phyloP scores from a whole-genome alignment of 2,888 invertebrate genomes.

The Drosophila robusta region DNA sequence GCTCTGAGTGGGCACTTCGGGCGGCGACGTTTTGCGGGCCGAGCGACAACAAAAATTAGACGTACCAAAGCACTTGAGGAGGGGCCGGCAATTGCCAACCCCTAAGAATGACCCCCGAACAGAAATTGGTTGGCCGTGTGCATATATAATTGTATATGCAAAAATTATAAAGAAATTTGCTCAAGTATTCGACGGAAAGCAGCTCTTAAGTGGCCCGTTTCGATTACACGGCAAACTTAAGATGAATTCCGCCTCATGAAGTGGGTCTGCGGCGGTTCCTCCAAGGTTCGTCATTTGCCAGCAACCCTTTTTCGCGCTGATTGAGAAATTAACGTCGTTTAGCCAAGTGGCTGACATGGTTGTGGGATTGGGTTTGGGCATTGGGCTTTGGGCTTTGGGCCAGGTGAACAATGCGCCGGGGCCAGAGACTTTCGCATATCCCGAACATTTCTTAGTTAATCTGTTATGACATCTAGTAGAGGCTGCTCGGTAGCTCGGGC shows the following conservation, averaged over 20 bases:
- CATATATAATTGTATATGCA: constrained; percentile 49
- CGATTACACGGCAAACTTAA: constrained; percentile 73
- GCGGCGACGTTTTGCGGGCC: constrained; percentile 70
- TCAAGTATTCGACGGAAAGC: constrained; percentile 49
- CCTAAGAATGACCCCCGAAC: constrained; percentile 64
- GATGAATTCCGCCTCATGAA: constrained; percentile 62
- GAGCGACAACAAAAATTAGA: constrained; percentile 76
- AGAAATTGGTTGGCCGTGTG: neutral
- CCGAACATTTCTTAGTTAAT: constrained; percentile 69
- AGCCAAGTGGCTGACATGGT: constrained; percentile 64
- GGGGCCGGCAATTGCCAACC: constrained; percentile 41
- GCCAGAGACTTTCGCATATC: constrained; percentile 25
- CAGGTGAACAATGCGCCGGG: constrained; percentile 26
- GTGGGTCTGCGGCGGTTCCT: constrained; percentile 26
- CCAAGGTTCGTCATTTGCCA: constrained; percentile 39
- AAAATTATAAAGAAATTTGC: constrained; percentile 60
- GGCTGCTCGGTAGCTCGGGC: constrained; percentile 22
- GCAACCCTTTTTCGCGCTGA: constrained; percentile 55
- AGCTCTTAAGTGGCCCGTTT: constrained; percentile 82
- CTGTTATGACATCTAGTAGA: constrained; percentile 79
- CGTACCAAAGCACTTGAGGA: constrained; percentile 54
- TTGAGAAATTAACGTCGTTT: constrained; percentile 78
- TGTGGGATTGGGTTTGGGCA: constrained; percentile 14
- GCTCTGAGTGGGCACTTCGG: constrained; percentile 73
- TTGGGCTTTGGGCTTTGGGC: constrained; percentile 3